Evolutionary conservation across 2,797 vertebrate genomes (phyloP), one percentile per base, ranked within the genome.

Genomic region (Scyliorhinus canicula): DNA sequence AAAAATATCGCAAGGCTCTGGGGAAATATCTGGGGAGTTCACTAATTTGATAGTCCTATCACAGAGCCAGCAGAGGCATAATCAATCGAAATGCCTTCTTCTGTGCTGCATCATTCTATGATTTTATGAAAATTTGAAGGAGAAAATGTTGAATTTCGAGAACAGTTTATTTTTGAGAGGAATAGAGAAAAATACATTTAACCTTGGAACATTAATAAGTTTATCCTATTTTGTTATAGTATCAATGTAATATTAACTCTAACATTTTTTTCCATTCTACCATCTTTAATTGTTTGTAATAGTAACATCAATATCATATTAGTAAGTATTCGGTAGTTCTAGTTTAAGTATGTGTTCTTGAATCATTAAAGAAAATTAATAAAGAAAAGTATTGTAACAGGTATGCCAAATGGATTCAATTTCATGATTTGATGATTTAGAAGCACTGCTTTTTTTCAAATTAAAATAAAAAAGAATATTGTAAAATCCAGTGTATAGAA

Each of bases 201-300:
- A 50, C 93, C 50, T 12, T 50, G 50, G 67, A 94, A 74, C 31
- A 71, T 94, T 52, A 14, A 74, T 94, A 94, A 94, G 69, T 93
- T 52, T 47, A 69, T 69, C 91, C 71, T 65, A 52, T 74, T 94
- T 94, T 71, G 67, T 94, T 71, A 71, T 52, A 93, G 1, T 28
- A 69, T 69, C 71, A 55, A 60, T 74, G 47, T 74, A 74, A 50
- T 74, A 52, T 74, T 71, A 94, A 47, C 31, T 94, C 14, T 74
- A 71, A 71, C 12, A 21, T 14, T 67, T 47, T n/a, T 91, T 31
- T 69, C 47, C 65, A 55, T 52, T 94, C 26, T 71, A 74, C 47
- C 93, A 94, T 74, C 31, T 94, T 94, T 71, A 94, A 94, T 94
- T 94, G 47, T 94, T 94, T 94, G 65, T 71, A 94, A 71, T 52